Evolutionary conservation across 2,888 invertebrate genomes (phyloP).

Genomic region (Meloe dianella): DNA sequence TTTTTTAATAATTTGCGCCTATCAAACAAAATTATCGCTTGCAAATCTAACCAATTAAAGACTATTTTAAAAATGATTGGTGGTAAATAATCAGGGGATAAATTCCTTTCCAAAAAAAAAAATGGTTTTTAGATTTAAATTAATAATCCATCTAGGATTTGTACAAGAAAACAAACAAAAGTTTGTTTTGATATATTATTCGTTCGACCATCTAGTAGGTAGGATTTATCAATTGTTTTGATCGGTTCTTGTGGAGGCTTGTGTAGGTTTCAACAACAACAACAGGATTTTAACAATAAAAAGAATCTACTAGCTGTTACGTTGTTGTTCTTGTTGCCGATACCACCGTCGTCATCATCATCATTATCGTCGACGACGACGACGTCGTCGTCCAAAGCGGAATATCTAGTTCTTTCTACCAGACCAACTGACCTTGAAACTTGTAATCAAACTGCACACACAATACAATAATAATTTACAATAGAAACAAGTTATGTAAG

Average conservation of each 20-base stretch:
- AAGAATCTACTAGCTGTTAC: neutral
- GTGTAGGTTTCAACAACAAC: neutral
- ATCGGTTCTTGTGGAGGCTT: neutral
- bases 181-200: neutral
- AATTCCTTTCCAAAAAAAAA: neutral
- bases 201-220: neutral
- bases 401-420: conserved; percentile 33
- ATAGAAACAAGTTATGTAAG: neutral
- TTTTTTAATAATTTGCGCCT: neutral
- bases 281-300: neutral
- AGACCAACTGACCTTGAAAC: conserved; percentile 35
- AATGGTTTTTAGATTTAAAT: no score
- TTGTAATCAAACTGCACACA: conserved; percentile 11
- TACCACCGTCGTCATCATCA: neutral
- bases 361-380: neutral
- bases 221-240: conserved; percentile 6
- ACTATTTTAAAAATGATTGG: neutral
- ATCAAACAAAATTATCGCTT: neutral
- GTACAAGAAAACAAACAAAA: neutral
- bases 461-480: neutral
- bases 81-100: neutral
- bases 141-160: no score
- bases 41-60: neutral
- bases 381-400: conserved; percentile 18
- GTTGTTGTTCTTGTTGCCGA: neutral